Conservation (phyloP, 1,140 invertebrate genomes). For the Parasteatoda tepidariorum region DNA sequence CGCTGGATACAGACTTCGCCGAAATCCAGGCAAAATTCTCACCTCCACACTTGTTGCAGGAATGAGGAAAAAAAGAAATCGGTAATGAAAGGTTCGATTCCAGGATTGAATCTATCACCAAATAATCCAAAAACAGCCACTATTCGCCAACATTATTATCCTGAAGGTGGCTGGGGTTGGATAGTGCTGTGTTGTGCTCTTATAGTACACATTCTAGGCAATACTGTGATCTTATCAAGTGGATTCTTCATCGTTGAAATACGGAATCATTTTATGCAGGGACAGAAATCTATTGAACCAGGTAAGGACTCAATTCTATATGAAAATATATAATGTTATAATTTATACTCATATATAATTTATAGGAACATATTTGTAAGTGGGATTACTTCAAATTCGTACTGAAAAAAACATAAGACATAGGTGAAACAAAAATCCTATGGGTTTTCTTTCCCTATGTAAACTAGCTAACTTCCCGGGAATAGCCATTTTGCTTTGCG, state of each 20-base stretch:
- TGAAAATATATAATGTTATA: not conserved
- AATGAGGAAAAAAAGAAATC: not conserved
- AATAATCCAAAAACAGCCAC: conserved; percentile 67
- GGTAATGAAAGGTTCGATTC: conserved; percentile 31
- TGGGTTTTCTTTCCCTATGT: too few species aligned
- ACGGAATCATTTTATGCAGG: conserved; percentile 61
- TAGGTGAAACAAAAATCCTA: too few species aligned
- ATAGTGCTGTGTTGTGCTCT: conserved; percentile 89
- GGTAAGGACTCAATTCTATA: conserved; percentile 22
- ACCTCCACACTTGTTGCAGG: not conserved
- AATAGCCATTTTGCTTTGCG: too few species aligned
- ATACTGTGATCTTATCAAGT: conserved; percentile 83
- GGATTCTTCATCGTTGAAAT: conserved; percentile 74
- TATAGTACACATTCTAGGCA: conserved; percentile 84
- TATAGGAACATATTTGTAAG: too few species aligned
- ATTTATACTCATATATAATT: too few species aligned
- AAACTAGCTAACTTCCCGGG: too few species aligned
- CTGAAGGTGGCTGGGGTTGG: conserved; percentile 84
- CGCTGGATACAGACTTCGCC: not conserved
- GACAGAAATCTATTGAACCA: conserved; percentile 10
- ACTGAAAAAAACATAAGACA: too few species aligned
- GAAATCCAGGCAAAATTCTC: too few species aligned
- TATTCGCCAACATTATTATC: conserved; percentile 73
- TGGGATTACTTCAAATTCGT: too few species aligned
- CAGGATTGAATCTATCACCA: conserved; percentile 55